Evolutionary conservation across 2,888 invertebrate species (phyloP), one percentile per base, ranked within the genome.

Genomic region (Dione vanillae): DNA sequence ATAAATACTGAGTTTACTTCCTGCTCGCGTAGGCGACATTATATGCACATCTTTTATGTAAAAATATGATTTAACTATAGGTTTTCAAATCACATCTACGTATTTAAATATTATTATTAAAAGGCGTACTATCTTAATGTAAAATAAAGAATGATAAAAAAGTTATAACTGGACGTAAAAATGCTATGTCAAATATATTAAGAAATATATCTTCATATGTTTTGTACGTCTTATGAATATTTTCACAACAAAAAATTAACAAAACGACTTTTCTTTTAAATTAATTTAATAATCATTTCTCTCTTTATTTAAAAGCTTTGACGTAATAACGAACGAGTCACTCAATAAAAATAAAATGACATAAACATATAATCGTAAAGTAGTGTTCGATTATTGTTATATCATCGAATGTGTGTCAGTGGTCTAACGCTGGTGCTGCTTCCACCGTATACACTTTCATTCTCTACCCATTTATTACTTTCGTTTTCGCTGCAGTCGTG

Each of bases 401-500:
- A 51, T 64, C 64, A 64, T 49, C 1, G 2, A 20, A 64, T 64
- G 64, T 64, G 51, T 37, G 64, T 41, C 51, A 69, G 65, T 65
- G 35, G 49, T 61, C 61, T 27, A 67, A 41, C 61, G 49, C 47
- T 67, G 51, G 71, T 12, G 47, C 64, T 20, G 51, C 59, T 47
- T 49, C 67, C 59, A 69, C 40, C 16, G 16, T 56, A 56, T 69
- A 16, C 40, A 56, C 71, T 74, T 71, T 74, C 74, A 67, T 65
- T 71, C 67, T 74, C 67, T 59, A 69, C 67, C 67, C 16, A 61
- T 52, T 37, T 37, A 16, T 40, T 67, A 74, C 73, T 71, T 74
- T 74, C 71, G 62, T 67, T 71, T 69, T 67, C 65, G 41, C 69
- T 37, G 41, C 61, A 59, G 19, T 41, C 41, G 64, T 75, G 78